These are phyloP conservation scores for Trypoxylus dichotomus DNA, from an alignment of 1,140 invertebrate genomes.

Conservation along the genomic window DNA sequence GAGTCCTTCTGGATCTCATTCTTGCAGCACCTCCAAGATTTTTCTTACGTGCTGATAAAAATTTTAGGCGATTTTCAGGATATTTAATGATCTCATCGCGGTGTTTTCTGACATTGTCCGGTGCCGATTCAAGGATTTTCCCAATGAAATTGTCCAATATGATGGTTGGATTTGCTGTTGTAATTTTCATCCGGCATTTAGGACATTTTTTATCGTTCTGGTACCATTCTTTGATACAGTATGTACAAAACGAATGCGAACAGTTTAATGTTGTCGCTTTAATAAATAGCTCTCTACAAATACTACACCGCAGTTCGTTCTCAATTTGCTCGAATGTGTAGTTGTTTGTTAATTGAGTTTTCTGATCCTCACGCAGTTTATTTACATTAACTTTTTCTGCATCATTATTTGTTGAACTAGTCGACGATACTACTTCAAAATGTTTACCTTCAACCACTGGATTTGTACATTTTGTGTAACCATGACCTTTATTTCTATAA, in stretches of 20 bases:
- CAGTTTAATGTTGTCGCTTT: slow-evolving; percentile 72
- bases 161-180: slow-evolving; percentile 37
- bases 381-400: background rate
- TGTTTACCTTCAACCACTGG: background rate
- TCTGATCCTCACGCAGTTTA: background rate
- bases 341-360: background rate
- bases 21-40: too few species aligned
- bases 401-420: background rate
- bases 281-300: slow-evolving; percentile 79
- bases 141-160: slow-evolving; percentile 46
- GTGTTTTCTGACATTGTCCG: slow-evolving; percentile 11
- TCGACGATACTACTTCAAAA: background rate
- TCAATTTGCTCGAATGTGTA: slow-evolving; percentile 63
- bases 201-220: slow-evolving; percentile 74
- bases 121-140: slow-evolving; percentile 32
- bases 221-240: slow-evolving; percentile 74
- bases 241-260: slow-evolving; percentile 75
- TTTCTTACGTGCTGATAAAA: background rate
- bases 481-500: background rate
- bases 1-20: too few species aligned
- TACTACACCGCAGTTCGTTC: slow-evolving; percentile 73
- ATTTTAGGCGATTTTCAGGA: too few species aligned
- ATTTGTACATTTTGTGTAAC: background rate
- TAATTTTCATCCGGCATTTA: slow-evolving; percentile 61
- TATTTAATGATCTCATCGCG: background rate